phyloP scores from a whole-genome alignment of 2,797 vertebrate genomes.

The Fringilla coelebs region DNA sequence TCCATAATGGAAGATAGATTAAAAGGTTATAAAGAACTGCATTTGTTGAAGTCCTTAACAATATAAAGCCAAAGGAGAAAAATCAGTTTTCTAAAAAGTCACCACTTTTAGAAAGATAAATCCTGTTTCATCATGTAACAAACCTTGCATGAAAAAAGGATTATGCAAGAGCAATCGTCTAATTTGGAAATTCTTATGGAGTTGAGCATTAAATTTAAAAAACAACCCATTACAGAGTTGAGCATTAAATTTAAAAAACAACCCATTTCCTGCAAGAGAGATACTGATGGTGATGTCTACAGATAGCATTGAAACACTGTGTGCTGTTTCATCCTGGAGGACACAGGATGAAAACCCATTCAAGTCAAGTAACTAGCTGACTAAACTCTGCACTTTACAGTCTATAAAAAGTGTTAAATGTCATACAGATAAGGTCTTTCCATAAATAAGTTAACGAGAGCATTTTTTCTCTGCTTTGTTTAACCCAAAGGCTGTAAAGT shows the following conservation, averaged over 20 bases:
- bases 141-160: not conserved
- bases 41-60: not conserved
- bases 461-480: constrained; percentile 17
- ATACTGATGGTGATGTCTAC: not conserved
- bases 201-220: not conserved
- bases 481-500: constrained; percentile 13
- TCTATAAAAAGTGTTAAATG: constrained; percentile 49
- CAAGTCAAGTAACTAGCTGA: constrained; percentile 2
- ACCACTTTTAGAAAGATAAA: not conserved
- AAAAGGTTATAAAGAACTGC: not conserved
- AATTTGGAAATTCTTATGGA: not conserved
- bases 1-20: not conserved
- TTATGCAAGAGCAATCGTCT: not conserved
- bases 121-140: not conserved
- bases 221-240: not conserved
- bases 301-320: not conserved
- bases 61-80: not conserved
- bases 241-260: not conserved
- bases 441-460: constrained; percentile 48
- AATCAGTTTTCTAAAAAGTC: not conserved
- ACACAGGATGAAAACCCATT: not conserved
- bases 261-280: not conserved
- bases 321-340: not conserved
- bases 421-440: constrained; percentile 6
- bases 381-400: constrained; percentile 34